Evolutionary conservation across 2,888 invertebrate species (phyloP).

Genomic region (Andrena fulva): DNA sequence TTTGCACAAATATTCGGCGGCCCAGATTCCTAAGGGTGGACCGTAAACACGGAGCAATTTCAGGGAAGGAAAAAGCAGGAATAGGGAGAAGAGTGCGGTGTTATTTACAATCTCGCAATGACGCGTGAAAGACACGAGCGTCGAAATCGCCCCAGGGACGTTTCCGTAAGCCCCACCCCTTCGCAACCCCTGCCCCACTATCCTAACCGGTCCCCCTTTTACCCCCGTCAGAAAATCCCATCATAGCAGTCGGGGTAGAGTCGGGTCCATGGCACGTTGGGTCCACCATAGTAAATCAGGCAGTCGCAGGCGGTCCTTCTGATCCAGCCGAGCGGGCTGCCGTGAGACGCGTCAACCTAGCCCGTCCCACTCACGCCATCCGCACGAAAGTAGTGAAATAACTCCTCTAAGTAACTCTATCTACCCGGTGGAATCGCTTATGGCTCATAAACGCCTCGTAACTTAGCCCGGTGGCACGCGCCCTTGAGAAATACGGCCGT

Average conservation of each 20-base stretch:
- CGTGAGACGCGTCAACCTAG: conserved; percentile 71
- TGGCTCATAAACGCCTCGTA: conserved; percentile 84
- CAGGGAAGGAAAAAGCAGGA: background rate
- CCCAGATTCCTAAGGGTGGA: background rate
- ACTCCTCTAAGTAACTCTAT: conserved; percentile 82
- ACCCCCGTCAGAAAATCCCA: conserved; percentile 77
- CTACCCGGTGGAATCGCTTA: conserved; percentile 82
- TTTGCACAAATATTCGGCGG: too few relatives aligned
- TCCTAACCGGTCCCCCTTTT: conserved; percentile 76
- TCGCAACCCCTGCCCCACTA: conserved; percentile 75
- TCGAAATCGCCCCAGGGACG: conserved; percentile 43
- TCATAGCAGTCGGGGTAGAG: conserved; percentile 70
- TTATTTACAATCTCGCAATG: background rate
- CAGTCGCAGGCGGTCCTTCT: conserved; percentile 84
- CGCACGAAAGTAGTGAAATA: conserved; percentile 79
- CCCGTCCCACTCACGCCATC: conserved; percentile 71
- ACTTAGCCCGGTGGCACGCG: conserved; percentile 82
- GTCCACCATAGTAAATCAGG: conserved; percentile 84
- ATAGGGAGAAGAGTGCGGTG: conserved; percentile 1
- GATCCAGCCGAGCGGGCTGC: conserved; percentile 80
- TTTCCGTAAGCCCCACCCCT: conserved; percentile 80
- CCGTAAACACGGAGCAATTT: background rate
- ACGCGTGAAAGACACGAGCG: conserved; percentile 56
- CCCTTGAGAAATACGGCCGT: conserved; percentile 75
- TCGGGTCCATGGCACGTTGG: conserved; percentile 72